phyloP scores from a whole-genome alignment of 2,113 vertebrate genomes.

The Shinisaurus crocodilurus region DNA sequence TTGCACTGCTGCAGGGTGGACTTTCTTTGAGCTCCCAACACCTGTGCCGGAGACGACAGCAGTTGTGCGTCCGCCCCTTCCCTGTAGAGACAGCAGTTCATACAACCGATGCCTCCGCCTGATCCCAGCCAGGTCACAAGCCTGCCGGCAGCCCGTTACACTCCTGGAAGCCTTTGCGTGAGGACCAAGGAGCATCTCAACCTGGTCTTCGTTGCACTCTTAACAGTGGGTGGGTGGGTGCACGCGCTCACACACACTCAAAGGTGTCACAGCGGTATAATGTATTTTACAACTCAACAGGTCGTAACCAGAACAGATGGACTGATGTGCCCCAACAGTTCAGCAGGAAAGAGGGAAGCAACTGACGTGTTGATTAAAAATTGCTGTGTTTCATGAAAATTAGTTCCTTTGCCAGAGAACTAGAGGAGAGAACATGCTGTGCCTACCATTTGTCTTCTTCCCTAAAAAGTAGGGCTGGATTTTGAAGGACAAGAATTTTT shows the following conservation, averaged over 20 bases:
- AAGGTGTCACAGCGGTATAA: neutral
- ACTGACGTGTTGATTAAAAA: slow-evolving; percentile 44
- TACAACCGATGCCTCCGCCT: neutral
- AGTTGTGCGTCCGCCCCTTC: neutral
- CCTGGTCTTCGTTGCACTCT: neutral
- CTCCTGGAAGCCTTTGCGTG: too few species aligned
- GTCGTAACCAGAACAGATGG: slow-evolving; percentile 49
- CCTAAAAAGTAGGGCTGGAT: neutral
- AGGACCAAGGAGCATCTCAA: too few species aligned
- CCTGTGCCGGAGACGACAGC: neutral
- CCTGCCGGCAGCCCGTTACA: neutral
- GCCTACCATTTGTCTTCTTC: rapidly evolving
- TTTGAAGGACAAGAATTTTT: neutral
- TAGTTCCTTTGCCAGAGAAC: slow-evolving; percentile 55
- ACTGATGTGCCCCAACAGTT: neutral
- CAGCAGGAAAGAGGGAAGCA: slow-evolving; percentile 47
- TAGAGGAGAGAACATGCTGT: slow-evolving; percentile 39
- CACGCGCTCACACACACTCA: too few species aligned
- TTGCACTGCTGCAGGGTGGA: neutral
- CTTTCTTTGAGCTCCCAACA: neutral
- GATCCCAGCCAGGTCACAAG: neutral
- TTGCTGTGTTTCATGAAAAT: slow-evolving; percentile 45
- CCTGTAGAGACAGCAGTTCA: neutral
- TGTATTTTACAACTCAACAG: neutral
- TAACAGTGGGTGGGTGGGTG: neutral